Evolutionary conservation across 2,888 invertebrate genomes (phyloP).

Genomic region (Steromphala cineraria): DNA sequence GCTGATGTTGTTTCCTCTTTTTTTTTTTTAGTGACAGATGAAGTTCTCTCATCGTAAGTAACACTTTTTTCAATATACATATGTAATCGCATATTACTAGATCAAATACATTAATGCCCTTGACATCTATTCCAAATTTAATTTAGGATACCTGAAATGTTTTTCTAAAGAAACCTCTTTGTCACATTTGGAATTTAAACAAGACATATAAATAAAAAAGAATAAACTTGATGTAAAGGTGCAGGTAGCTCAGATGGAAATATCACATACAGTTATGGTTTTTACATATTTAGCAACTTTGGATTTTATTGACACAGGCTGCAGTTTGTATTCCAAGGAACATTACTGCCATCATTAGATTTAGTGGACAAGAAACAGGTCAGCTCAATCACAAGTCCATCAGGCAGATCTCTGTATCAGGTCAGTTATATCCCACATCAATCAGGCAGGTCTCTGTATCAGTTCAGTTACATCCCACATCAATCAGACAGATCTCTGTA

Average conservation of each 20-base stretch:
- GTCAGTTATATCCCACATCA: slow-evolving; percentile 34
- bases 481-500: neutral
- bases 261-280: too few relatives aligned
- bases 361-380: slow-evolving; percentile 63
- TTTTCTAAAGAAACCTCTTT: too few relatives aligned
- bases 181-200: too few relatives aligned
- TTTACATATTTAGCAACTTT: too few relatives aligned
- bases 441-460: neutral
- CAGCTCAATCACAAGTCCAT: slow-evolving; percentile 53
- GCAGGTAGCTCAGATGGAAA: too few relatives aligned
- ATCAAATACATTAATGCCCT: too few relatives aligned
- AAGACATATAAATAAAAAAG: too few relatives aligned
- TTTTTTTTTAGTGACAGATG: slow-evolving; percentile 56
- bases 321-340: slow-evolving; percentile 63
- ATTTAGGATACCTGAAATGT: too few relatives aligned
- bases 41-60: slow-evolving; percentile 60
- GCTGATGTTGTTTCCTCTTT: neutral
- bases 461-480: neutral
- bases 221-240: too few relatives aligned
- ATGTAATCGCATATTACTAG: neutral
- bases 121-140: too few relatives aligned
- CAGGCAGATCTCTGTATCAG: slow-evolving; percentile 62
- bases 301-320: slow-evolving; percentile 42
- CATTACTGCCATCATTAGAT: slow-evolving; percentile 64
- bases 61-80: neutral